Evolutionary conservation across 2,113 vertebrate genomes (phyloP), one percentile per base, ranked within the genome.

Genomic region (Alexandromys fortis): DNA sequence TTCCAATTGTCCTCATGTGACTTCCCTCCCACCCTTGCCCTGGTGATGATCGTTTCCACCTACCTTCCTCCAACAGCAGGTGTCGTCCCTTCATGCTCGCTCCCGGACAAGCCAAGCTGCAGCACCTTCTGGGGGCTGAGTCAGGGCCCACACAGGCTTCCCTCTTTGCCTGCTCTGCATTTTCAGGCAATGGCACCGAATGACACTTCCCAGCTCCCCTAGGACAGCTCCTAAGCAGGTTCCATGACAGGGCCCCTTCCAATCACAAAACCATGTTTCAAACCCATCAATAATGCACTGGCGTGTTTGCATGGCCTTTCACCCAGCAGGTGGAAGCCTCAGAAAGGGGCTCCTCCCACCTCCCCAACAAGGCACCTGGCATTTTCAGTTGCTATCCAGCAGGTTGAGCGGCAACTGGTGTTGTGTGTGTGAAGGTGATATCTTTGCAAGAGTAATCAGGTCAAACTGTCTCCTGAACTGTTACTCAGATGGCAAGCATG

Each of bases 11-110:
- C 91, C 14, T 9, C 61, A 33, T 0, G 1, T 65, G 49, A 10
- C 49, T 52, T 52, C 0, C 2, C 17, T 89, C 14, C n/a, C 16
- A 13, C 13, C 28, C 19, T 24, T 9, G 75, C 5, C 26, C 85
- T 0, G 2, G 3, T 17, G 13, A 30, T 3, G 1, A 3, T 30
- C 4, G 4, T 14, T n/a, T 21, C 67, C 73, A 47, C 5, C 8
- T 30, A 38, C 14, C n/a, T 75, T 65, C 7, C 12, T 30, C 30
- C 16, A 45, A 17, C 3, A n/a, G 38, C 7, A 19, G 49, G 28
- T n/a, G 28, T 17, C 28, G 22, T 45, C 0, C 0, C 14, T 11
- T 0, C 7, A 26, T 42, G 22, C 82, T 49, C 45, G 7, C 4
- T 72, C 30, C 19, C 21, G 67, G 72, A 33, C 22, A 55, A 35